A percentile compares a stretch with the other conserved stretches of the same genome.
phyloP scores from a whole-genome alignment of 2,888 invertebrate species.

The Lochmaea capreae region DNA sequence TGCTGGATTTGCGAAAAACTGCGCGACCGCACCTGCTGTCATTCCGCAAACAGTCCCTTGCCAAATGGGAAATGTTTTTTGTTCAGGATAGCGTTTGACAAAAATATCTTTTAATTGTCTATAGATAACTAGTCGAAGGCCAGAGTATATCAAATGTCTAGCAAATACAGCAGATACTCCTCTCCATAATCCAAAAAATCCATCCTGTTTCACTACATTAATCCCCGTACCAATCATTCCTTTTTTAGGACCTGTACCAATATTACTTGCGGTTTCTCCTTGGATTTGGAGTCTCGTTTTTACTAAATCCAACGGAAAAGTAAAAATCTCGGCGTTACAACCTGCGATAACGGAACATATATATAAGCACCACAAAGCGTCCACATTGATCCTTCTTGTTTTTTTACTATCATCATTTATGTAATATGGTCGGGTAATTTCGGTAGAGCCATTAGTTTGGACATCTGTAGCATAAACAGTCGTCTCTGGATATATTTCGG shows the following conservation, averaged over 20 bases:
- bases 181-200: conserved; percentile 84
- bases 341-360: conserved; percentile 77
- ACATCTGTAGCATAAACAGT: not conserved
- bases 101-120: conserved; percentile 81
- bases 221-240: conserved; percentile 86
- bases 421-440: not conserved
- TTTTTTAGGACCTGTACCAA: conserved; percentile 71
- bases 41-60: conserved; percentile 76
- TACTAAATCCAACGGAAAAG: conserved; percentile 94
- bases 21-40: conserved; percentile 86
- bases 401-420: not conserved
- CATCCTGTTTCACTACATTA: conserved; percentile 88
- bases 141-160: conserved; percentile 86
- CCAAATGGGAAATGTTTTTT: conserved; percentile 77
- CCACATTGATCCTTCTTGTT: conserved; percentile 5
- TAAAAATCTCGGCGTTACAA: conserved; percentile 82
- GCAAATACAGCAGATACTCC: conserved; percentile 90
- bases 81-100: conserved; percentile 72
- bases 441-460: not conserved
- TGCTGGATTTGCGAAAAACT: conserved; percentile 89
- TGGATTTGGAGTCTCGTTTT: conserved; percentile 96
- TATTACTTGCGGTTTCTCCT: conserved; percentile 76
- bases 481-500: not conserved
- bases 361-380: conserved; percentile 68
- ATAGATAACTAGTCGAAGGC: conserved; percentile 87